A percentile compares a stretch with the other conserved stretches of the same genome.
Evolutionary conservation across 2,888 invertebrate genomes (phyloP).

Genomic region (Hirtodrosophila trivittata): DNA sequence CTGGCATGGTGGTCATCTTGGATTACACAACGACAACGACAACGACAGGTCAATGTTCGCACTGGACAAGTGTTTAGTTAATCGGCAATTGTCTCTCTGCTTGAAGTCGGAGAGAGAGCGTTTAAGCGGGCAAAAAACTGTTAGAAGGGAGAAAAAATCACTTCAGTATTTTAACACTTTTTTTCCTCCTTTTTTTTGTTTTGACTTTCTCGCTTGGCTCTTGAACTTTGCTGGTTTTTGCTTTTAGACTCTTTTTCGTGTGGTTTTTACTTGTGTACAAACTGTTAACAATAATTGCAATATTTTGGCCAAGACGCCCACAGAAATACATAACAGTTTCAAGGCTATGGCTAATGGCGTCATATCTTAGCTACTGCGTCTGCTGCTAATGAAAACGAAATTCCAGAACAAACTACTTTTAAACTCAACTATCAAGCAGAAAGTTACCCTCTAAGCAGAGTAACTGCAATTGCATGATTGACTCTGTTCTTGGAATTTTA

Average conservation of each 20-base stretch:
- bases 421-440: too few relatives aligned
- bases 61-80: conserved; percentile 23
- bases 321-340: too few relatives aligned
- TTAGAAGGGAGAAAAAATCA: conserved; percentile 38
- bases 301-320: conserved; percentile 7
- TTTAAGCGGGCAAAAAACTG: conserved; percentile 43
- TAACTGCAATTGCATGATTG: too few relatives aligned
- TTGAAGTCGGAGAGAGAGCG: conserved; percentile 17
- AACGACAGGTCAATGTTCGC: conserved; percentile 34
- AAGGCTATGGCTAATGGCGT: too few relatives aligned
- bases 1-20: conserved; percentile 84
- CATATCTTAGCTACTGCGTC: too few relatives aligned
- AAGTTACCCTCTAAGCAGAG: too few relatives aligned
- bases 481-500: too few relatives aligned
- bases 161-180: conserved; percentile 31
- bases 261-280: conserved; percentile 29
- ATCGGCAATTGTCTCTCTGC: conserved; percentile 33
- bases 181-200: not conserved
- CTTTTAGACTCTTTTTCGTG: conserved; percentile 34
- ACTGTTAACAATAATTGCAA: conserved; percentile 3
- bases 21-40: conserved; percentile 15
- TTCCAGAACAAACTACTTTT: too few relatives aligned
- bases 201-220: conserved; percentile 18
- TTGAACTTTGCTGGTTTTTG: conserved; percentile 40
- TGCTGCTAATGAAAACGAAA: too few relatives aligned